Evolutionary conservation across 1,140 invertebrate genomes (phyloP), one percentile per base, ranked within the genome.

Genomic region (Grapholita molesta): DNA sequence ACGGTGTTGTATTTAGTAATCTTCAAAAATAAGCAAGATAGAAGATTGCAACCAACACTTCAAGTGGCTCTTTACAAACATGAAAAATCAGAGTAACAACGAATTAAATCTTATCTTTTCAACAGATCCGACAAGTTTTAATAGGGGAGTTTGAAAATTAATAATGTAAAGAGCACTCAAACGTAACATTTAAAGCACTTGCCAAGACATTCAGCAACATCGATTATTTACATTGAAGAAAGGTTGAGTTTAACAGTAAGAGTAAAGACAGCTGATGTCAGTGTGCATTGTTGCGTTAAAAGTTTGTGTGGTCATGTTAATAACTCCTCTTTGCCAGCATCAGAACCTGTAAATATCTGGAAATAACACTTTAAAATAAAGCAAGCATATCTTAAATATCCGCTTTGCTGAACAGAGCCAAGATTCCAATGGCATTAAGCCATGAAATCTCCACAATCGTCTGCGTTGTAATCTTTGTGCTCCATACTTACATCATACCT

Each of bases 161-260:
- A 18, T 52, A 18, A 52, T 48, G 66, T 67, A 67, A 52, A 67
- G 66, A 48, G 66, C 35, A 33, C 66, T 52, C 52, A 67, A 66
- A 67, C 12, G 11, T n/a, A 85, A 90, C 88, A 90, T 80, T 82
- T 77, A 90, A 90, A 90, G 88, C 88, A 76, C 77, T 83, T 85
- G 80, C 85, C 80, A 86, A 86, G 75, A 85, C 84, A 82, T 65
- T 71, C 79, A 87, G 81, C 86, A 57, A 88, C 84, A 89, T 74
- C 73, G 69, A 87, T 73, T 74, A 78, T 84, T 71, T 78, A 80
- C 75, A 84, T 76, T 69, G 68, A n/a, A 66, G 67, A 71, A 33
- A 61, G 1, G 64, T 48, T 21, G 42, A 61, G 1, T 66, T 48
- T 21, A 57, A 64, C 18, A 64, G 66, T 61, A 67, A 21, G 52